phyloP scores from a whole-genome alignment of 2,113 vertebrate species.

The Oreochromis niloticus region DNA sequence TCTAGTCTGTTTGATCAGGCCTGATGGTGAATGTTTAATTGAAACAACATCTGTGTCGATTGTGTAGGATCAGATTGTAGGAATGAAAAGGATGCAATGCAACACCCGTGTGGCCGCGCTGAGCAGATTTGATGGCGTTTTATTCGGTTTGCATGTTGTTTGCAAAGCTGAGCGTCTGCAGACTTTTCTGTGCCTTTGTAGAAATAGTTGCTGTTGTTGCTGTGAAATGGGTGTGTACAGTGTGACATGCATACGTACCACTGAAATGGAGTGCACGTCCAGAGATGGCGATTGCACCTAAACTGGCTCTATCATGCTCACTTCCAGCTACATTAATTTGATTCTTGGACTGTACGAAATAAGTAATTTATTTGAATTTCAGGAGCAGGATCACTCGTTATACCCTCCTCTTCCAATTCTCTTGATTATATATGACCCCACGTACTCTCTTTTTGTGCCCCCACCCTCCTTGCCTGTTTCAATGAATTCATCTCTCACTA shows the following conservation, averaged over 20 bases:
- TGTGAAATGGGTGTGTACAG: neutral
- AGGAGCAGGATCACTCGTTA: neutral
- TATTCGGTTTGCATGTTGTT: neutral
- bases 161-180: neutral
- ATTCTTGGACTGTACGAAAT: neutral
- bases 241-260: neutral
- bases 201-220: neutral
- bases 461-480: neutral
- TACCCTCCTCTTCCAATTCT: neutral
- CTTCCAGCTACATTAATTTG: neutral
- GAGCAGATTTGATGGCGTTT: neutral
- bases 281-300: neutral
- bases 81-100: neutral
- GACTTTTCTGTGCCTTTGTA: neutral
- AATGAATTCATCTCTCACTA: neutral
- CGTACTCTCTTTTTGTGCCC: neutral
- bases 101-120: neutral
- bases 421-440: neutral
- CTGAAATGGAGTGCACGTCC: neutral
- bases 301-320: neutral
- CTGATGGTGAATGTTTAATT: slow-evolving; percentile 30
- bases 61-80: slow-evolving; percentile 20
- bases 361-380: neutral
- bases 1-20: neutral
- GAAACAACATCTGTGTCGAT: slow-evolving; percentile 7